These are phyloP conservation scores for Cephus pulcher DNA, from an alignment of 2,888 invertebrate genomes.

Conservation along the genomic window DNA sequence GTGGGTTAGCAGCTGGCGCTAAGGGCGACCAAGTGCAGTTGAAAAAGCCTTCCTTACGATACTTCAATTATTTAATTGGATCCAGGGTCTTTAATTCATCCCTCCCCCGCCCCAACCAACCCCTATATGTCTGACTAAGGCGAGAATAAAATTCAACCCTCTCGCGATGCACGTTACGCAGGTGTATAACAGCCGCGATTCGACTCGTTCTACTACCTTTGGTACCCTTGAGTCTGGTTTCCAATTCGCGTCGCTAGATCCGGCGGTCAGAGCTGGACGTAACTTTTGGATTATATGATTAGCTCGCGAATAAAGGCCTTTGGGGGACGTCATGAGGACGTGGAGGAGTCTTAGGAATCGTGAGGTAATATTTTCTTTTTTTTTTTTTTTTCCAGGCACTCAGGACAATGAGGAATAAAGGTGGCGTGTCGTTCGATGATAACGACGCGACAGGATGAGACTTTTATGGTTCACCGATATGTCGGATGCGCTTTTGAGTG, in stretches of 20 bases:
- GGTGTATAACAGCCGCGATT: neutral
- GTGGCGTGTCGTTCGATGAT: neutral
- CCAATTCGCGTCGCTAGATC: neutral
- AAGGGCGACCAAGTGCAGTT: neutral
- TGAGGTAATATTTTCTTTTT: too few species aligned
- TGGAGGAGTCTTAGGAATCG: too few species aligned
- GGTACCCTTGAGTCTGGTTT: neutral
- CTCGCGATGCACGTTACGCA: neutral
- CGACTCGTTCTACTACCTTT: neutral
- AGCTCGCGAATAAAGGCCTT: neutral
- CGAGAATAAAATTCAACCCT: neutral
- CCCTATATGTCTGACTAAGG: neutral
- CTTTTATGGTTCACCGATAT: conserved; percentile 2
- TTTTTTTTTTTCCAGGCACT: neutral
- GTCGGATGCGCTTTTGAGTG: conserved; percentile 25
- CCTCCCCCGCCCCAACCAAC: neutral
- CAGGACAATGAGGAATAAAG: neutral
- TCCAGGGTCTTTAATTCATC: conserved; percentile 22
- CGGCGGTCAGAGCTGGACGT: neutral
- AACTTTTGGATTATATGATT: neutral
- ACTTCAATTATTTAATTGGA: conserved; percentile 39
- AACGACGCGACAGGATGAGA: neutral
- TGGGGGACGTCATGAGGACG: neutral
- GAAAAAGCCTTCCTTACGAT: neutral
- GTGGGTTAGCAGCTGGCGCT: neutral